A percentile compares a stretch with the other conserved stretches of the same genome.
phyloP scores from a whole-genome alignment of 2,113 vertebrate species.

The Hippocampus zosterae region DNA sequence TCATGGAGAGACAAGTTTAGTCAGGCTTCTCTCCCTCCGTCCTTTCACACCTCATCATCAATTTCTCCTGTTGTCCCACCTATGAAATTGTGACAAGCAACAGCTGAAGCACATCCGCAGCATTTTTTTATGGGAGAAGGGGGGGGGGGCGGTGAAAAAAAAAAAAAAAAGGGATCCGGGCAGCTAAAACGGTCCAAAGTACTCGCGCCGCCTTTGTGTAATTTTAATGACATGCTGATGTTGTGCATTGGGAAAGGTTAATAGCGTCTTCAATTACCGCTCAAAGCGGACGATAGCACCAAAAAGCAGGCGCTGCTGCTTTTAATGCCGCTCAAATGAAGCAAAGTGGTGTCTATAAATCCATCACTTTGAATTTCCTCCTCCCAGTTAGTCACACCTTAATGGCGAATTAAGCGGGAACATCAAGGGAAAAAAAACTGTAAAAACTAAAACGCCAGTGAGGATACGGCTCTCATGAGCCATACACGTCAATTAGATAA shows the following conservation, averaged over 20 bases:
- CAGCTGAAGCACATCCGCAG: constrained; percentile 13
- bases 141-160: background rate
- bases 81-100: constrained; percentile 21
- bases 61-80: constrained; percentile 24
- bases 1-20: constrained; percentile 1
- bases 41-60: constrained; percentile 24
- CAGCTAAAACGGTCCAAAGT: constrained; percentile 4
- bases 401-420: background rate
- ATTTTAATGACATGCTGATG: constrained; percentile 24
- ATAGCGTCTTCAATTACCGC: constrained; percentile 11
- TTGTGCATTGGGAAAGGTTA: constrained; percentile 18
- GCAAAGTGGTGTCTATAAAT: constrained; percentile 13
- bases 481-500: background rate
- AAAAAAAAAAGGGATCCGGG: constrained; percentile 19
- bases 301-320: background rate
- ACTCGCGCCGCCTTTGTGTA: constrained; percentile 8
- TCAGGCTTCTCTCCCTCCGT: constrained; percentile 24
- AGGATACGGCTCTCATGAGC: background rate
- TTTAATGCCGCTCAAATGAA: constrained; percentile 10
- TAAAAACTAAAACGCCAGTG: background rate
- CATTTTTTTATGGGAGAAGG: background rate
- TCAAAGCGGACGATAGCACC: constrained; percentile 9
- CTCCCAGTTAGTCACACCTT: background rate
- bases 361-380: background rate
- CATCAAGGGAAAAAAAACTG: background rate